Evolutionary conservation across 1,140 invertebrate species (phyloP), one percentile per base, ranked within the genome.

Genomic region (Drosophila guanche): DNA sequence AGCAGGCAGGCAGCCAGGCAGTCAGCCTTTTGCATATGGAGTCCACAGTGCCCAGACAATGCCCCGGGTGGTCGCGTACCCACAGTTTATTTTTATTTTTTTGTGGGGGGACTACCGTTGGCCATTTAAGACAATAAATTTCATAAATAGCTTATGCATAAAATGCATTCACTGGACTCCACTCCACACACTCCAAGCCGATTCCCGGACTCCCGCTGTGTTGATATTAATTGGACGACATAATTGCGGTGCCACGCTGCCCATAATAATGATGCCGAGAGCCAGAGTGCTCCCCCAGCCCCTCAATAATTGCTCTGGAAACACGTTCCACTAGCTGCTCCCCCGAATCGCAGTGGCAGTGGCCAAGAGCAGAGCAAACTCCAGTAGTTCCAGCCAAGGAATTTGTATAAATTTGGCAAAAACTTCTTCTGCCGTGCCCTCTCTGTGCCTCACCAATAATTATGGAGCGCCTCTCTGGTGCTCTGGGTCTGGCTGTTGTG

Each of bases 201-300:
- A 53, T 29, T 27, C 22, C 12, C 14, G 50, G 46, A 72, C 51
- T 74, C 86, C 80, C 79, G 88, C 88, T 86, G 86, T 72, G 86
- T 79, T 88, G 83, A 90, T 90, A 90, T 90, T 90, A 90, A 90
- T 90, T 90, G 88, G 88, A 90, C 88, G 88, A 90, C 88, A 90
- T 90, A 90, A 90, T 90, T 90, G 88, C 88, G 81, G 73, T 58
- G 70, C 79, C 72, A 79, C 89, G 83, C 71, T 84, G 88, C 70
- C 79, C 79, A 84, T 90, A 90, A 90, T 90, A 90, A 90, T 79
- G 65, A 75, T 68, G 68, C 65, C 47, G 29, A 48, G 40, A 50
- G 56, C 22, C 45, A 63, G 25, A 16, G 14, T 45, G 29, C 29
- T 7, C 29, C 7, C 2, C 0, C 8, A 8, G 8, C 29, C 10